phyloP scores from a whole-genome alignment of 2,888 invertebrate genomes.

The Erynnis tages region DNA sequence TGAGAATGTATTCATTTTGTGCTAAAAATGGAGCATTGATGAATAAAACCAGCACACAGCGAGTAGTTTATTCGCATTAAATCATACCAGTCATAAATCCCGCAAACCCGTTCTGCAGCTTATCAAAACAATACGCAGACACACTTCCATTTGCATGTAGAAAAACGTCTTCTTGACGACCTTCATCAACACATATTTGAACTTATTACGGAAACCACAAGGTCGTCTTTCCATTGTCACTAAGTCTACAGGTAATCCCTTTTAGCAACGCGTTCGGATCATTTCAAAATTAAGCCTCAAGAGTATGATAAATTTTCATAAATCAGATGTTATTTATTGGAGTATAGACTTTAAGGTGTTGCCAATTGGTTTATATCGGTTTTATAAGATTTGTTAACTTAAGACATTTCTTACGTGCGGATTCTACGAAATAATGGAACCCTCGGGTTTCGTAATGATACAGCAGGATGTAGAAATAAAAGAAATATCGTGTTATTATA shows the following conservation, averaged over 20 bases:
- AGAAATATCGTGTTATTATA: conserved; percentile 39
- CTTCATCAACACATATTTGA: conserved; percentile 43
- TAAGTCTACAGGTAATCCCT: conserved; percentile 44
- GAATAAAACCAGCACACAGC: conserved; percentile 69
- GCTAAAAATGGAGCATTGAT: conserved; percentile 72
- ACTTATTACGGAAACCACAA: conserved; percentile 52
- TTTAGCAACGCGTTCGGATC: conserved; percentile 50
- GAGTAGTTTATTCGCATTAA: conserved; percentile 81
- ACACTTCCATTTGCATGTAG: conserved; percentile 65
- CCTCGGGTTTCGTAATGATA: conserved; percentile 41
- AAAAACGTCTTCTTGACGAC: conserved; percentile 60
- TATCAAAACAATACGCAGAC: conserved; percentile 82
- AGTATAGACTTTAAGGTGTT: conserved; percentile 78
- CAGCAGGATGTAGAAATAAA: conserved; percentile 34
- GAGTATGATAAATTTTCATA: conserved; percentile 80
- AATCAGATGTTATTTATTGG: conserved; percentile 78
- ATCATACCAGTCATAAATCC: conserved; percentile 80
- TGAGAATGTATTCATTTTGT: conserved; percentile 41
- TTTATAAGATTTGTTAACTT: conserved; percentile 56
- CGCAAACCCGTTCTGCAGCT: conserved; percentile 79
- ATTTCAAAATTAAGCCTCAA: conserved; percentile 80
- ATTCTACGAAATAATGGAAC: conserved; percentile 59
- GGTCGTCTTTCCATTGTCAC: conserved; percentile 54
- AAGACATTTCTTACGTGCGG: conserved; percentile 52
- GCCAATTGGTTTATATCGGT: conserved; percentile 71